These are phyloP conservation scores for Berghia stephanieae DNA, from an alignment of 1,140 invertebrate species.

Conservation along the genomic window DNA sequence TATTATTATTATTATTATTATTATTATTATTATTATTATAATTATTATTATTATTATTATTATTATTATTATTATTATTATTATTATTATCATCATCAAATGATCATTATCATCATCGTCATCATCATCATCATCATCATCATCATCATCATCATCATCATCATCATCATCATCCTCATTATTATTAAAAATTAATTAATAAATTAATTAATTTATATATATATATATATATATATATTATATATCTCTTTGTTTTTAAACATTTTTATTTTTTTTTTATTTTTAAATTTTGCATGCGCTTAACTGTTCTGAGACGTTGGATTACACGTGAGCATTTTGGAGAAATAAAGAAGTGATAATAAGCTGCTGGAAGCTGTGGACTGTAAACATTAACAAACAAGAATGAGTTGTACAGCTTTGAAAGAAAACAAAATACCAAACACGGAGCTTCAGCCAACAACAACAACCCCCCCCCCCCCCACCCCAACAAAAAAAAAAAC, in stretches of 20 bases:
- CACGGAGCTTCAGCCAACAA: too few species aligned
- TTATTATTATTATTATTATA: constrained; percentile 33
- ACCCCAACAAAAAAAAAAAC: not conserved
- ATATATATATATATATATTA: constrained; percentile 1
- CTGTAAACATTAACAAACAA: too few species aligned
- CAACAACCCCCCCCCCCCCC: not conserved
- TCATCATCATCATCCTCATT: too few species aligned
- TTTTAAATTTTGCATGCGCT: too few species aligned
- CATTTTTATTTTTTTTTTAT: too few species aligned
- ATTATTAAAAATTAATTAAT: constrained; percentile 67
- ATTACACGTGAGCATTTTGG: too few species aligned
- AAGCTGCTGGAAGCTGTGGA: too few species aligned
- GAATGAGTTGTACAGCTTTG: too few species aligned
- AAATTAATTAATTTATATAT: constrained; percentile 63
- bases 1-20: constrained; percentile 16
- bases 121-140: constrained; percentile 15
- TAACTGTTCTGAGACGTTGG: too few species aligned
- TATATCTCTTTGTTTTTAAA: too few species aligned
- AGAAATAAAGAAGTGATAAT: too few species aligned
- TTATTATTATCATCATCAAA: not conserved
- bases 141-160: constrained; percentile 24
- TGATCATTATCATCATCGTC: constrained; percentile 29
- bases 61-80: constrained; percentile 26
- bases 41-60: constrained; percentile 32
- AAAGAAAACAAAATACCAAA: too few species aligned